Percentiles rank a stretch among this genome's conserved stretches.
Evolutionary conservation across 2,888 invertebrate genomes (phyloP).

Genomic region (Villa cingulata): DNA sequence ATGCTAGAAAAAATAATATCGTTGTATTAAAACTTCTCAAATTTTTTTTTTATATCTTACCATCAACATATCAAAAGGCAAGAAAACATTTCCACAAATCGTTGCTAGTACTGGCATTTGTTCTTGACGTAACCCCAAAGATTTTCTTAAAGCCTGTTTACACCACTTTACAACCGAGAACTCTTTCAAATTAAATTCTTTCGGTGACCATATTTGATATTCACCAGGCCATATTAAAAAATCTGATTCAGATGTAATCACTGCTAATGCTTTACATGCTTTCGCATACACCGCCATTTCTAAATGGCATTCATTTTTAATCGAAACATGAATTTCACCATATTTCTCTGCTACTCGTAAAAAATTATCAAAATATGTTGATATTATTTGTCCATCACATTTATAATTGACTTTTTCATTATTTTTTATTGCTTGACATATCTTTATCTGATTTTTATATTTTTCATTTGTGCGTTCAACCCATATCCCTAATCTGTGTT

Average conservation of each 20-base stretch:
- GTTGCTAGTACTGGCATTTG: constrained; percentile 13
- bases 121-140: constrained; percentile 5
- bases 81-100: constrained; percentile 10
- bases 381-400: constrained; percentile 4
- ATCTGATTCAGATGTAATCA: constrained; percentile 10
- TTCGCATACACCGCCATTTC: constrained; percentile 10
- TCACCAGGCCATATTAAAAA: constrained; percentile 12
- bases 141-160: constrained; percentile 3
- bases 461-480: constrained; percentile 2
- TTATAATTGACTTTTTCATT: not conserved
- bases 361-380: constrained; percentile 6
- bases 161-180: constrained; percentile 5
- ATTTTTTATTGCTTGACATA: constrained; percentile 6
- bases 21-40: not conserved
- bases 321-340: constrained; percentile 9
- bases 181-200: constrained; percentile 1
- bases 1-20: constrained; percentile 1
- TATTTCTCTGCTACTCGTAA: constrained; percentile 7
- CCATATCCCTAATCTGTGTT: constrained; percentile 4
- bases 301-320: constrained; percentile 10
- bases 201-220: constrained; percentile 8
- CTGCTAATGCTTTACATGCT: constrained; percentile 5
- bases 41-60: constrained; percentile 1
- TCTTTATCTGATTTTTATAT: constrained; percentile 1
- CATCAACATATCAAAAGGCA: constrained; percentile 1